These are phyloP conservation scores for Meganola albula DNA, from an alignment of 2,888 invertebrate species.

Conservation along the genomic window DNA sequence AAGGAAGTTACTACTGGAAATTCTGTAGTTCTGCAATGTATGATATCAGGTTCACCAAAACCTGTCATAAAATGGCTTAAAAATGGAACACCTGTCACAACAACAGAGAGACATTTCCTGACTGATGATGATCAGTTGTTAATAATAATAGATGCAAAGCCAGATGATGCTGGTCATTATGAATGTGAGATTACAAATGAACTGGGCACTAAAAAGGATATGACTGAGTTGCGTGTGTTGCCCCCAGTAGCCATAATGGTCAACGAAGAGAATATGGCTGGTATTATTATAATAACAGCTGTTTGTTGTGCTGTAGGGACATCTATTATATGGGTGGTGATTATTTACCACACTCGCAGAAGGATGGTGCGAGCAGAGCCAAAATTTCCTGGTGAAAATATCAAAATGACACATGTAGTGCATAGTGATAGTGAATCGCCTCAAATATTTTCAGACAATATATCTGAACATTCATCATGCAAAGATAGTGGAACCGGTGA, in stretches of 20 bases:
- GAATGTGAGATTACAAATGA: conserved; percentile 94
- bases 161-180: conserved; percentile 89
- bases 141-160: conserved; percentile 88
- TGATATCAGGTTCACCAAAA: conserved; percentile 90
- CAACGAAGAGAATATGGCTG: conserved; percentile 86
- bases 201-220: conserved; percentile 85
- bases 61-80: conserved; percentile 91
- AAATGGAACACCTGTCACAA: conserved; percentile 84
- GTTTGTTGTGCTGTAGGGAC: conserved; percentile 95
- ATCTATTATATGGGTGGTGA: conserved; percentile 93
- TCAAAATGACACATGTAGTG: conserved; percentile 71
- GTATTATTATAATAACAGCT: conserved; percentile 92
- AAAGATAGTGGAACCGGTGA: conserved; percentile 90
- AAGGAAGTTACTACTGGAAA: conserved; percentile 89
- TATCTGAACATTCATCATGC: conserved; percentile 85
- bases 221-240: conserved; percentile 83
- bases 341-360: conserved; percentile 90
- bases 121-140: conserved; percentile 92
- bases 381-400: conserved; percentile 63
- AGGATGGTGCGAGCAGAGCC: conserved; percentile 75
- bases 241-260: conserved; percentile 77
- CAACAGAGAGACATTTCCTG: conserved; percentile 90
- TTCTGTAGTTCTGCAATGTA: conserved; percentile 91
- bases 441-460: conserved; percentile 79
- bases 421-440: conserved; percentile 73